Conservation (phyloP, 1,140 invertebrate genomes). For the Limonius californicus region DNA sequence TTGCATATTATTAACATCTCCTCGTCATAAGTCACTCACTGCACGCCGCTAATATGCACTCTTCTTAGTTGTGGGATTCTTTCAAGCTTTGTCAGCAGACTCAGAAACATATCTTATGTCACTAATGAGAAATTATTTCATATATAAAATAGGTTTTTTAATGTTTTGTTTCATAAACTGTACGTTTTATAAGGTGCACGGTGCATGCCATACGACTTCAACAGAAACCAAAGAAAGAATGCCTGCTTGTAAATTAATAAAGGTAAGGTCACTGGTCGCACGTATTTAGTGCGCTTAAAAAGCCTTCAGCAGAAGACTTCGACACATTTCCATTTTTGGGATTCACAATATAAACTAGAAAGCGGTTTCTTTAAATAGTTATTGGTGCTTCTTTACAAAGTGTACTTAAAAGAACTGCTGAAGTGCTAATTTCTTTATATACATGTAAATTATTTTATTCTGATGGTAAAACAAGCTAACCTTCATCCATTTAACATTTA, state of each 20-base stretch:
- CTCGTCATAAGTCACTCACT: conserved; percentile 39
- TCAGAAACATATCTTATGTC: conserved; percentile 30
- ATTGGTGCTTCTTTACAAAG: background rate
- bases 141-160: conserved; percentile 28
- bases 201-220: background rate
- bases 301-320: no score
- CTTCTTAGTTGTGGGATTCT: conserved; percentile 19
- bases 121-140: conserved; percentile 34
- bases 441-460: no score
- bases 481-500: no score
- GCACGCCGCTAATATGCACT: conserved; percentile 27
- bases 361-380: background rate
- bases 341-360: background rate
- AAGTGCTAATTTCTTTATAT: no score
- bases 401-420: no score
- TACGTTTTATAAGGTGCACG: background rate
- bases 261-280: background rate
- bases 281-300: background rate
- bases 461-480: no score
- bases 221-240: background rate
- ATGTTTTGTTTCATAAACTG: conserved; percentile 3
- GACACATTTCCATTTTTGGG: no score
- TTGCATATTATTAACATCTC: conserved; percentile 31
- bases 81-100: conserved; percentile 32
- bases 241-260: background rate